These are phyloP conservation scores for Nephrotoma guestfalica DNA, from an alignment of 2,888 invertebrate genomes.

Conservation along the genomic window DNA sequence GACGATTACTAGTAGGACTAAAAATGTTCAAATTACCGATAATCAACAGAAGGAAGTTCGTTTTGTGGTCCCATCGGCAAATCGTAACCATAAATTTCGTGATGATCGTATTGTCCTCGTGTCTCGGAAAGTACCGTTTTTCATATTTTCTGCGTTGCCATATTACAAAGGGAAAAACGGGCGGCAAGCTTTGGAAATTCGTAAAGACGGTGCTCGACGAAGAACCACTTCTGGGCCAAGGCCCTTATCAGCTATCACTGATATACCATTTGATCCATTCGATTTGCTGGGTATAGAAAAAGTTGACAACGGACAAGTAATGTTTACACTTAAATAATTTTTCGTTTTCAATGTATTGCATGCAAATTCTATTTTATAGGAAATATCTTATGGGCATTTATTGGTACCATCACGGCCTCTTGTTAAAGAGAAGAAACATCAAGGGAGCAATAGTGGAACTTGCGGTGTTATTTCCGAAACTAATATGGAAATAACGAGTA, in stretches of 20 bases:
- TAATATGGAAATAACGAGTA: constrained; percentile 31
- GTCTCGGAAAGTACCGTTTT: constrained; percentile 64
- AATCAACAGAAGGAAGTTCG: constrained; percentile 40
- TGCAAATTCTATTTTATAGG: constrained; percentile 34
- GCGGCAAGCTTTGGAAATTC: constrained; percentile 40
- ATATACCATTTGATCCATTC: constrained; percentile 68
- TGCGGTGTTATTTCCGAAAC: constrained; percentile 21
- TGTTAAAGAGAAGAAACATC: constrained; percentile 29
- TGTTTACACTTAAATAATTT: constrained; percentile 35
- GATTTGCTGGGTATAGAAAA: constrained; percentile 68
- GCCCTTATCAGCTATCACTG: constrained; percentile 70
- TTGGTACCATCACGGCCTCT: constrained; percentile 56
- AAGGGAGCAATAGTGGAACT: constrained; percentile 19
- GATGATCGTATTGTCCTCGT: constrained; percentile 74
- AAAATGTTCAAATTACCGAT: constrained; percentile 25
- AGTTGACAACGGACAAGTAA: constrained; percentile 75
- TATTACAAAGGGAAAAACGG: constrained; percentile 55
- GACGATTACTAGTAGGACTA: constrained; percentile 36
- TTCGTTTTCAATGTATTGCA: not conserved
- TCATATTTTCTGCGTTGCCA: constrained; percentile 76
- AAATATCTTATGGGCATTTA: constrained; percentile 77
- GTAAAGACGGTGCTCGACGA: constrained; percentile 59
- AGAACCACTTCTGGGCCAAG: constrained; percentile 70
- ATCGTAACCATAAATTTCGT: constrained; percentile 51
- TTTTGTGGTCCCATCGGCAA: constrained; percentile 36